Conservation (phyloP, 2,797 vertebrate genomes). For the Spheniscus humboldti region DNA sequence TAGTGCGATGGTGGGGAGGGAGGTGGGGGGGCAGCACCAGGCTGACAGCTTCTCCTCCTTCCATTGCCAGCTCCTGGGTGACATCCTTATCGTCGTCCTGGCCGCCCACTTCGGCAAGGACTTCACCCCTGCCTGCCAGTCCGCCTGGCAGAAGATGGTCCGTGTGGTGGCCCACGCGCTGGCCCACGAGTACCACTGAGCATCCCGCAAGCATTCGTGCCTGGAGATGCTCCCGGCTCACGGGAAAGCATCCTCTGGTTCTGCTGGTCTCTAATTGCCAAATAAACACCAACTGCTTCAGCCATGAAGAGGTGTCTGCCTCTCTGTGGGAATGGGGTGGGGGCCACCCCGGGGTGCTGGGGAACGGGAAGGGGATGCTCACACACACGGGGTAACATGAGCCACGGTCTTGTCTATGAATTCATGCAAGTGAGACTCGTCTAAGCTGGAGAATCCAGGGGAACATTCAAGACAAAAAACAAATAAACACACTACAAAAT, state of each 20-base stretch:
- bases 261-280: not conserved
- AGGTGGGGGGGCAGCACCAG: accelerated
- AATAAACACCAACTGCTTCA: conserved; percentile 9
- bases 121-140: conserved; percentile 61
- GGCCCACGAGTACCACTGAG: conserved; percentile 71
- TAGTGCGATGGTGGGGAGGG: accelerated
- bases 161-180: conserved; percentile 56
- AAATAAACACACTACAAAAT: not conserved
- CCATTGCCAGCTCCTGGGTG: conserved; percentile 67
- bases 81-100: conserved; percentile 64
- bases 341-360: not conserved
- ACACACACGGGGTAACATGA: accelerated
- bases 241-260: accelerated
- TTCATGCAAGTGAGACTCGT: not conserved
- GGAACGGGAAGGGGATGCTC: not conserved
- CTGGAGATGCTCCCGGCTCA: not conserved
- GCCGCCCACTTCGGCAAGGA: not conserved
- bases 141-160: conserved; percentile 70
- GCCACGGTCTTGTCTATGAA: accelerated
- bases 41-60: not conserved
- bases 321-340: not conserved
- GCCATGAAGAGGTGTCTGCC: not conserved
- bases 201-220: accelerated
- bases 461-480: not conserved
- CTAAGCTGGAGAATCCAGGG: not conserved